phyloP scores from a whole-genome alignment of 2,113 vertebrate species.

The Protobothrops flavoviridis region DNA sequence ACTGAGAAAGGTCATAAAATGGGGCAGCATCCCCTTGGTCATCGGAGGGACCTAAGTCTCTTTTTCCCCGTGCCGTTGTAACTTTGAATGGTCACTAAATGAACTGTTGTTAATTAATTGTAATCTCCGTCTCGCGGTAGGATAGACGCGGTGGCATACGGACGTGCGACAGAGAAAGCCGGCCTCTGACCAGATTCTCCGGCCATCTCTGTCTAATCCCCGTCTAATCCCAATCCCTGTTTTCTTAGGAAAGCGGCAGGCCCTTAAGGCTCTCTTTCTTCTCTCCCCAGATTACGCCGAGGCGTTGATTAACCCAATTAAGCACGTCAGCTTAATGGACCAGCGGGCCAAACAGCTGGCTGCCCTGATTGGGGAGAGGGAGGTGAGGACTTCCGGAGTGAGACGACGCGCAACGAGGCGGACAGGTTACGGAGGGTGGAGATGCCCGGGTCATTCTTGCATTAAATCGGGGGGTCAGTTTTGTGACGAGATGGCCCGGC shows the following conservation, averaged over 20 bases:
- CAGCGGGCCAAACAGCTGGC: conserved; percentile 82
- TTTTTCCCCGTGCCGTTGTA: no score
- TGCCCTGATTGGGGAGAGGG: conserved; percentile 76
- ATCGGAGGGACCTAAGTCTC: no score
- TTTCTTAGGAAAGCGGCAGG: neutral
- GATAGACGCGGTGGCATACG: no score
- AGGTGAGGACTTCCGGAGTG: conserved; percentile 64
- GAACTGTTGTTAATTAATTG: no score
- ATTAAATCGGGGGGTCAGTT: neutral
- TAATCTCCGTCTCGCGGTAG: no score
- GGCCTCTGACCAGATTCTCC: no score
- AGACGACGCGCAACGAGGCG: neutral
- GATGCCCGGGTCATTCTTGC: neutral
- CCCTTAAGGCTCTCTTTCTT: neutral
- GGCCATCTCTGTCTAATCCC: no score
- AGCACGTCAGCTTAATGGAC: conserved; percentile 80
- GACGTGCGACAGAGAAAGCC: no score
- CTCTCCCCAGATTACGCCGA: conserved; percentile 78
- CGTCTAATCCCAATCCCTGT: neutral
- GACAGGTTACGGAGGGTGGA: neutral
- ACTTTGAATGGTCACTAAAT: no score
- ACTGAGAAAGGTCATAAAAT: no score
- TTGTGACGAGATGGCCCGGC: accelerated
- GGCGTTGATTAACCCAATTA: conserved; percentile 86
- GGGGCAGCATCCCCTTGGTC: no score